These are phyloP conservation scores for Ypsolopha scabrella DNA, from an alignment of 2,888 invertebrate genomes.

Conservation along the genomic window DNA sequence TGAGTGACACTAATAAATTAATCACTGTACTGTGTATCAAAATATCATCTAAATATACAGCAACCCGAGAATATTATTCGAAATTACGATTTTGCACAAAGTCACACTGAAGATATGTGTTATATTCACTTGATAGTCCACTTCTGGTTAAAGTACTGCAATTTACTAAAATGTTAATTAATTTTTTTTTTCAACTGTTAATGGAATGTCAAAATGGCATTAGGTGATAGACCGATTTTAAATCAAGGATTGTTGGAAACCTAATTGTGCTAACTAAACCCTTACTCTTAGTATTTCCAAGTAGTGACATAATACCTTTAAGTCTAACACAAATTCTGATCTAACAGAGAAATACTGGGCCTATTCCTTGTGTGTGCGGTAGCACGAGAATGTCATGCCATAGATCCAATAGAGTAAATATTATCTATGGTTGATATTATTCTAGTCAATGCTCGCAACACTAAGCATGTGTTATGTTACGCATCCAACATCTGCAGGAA, in stretches of 20 bases:
- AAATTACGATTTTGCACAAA: too few relatives aligned
- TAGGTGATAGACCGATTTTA: too few relatives aligned
- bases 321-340: background rate
- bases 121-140: too few relatives aligned
- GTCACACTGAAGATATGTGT: too few relatives aligned
- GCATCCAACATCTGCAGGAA: conserved; percentile 77
- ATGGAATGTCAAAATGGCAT: too few relatives aligned
- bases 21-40: background rate
- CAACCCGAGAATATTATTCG: too few relatives aligned
- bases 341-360: conserved; percentile 14
- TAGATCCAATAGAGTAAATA: conserved; percentile 21
- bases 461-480: conserved; percentile 68
- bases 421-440: conserved; percentile 33
- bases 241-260: too few relatives aligned
- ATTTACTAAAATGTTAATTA: too few relatives aligned
- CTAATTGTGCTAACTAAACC: too few relatives aligned
- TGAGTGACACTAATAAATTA: conserved; percentile 4
- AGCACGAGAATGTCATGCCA: conserved; percentile 14
- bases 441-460: conserved; percentile 11
- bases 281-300: background rate
- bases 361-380: conserved; percentile 53
- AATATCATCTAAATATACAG: too few relatives aligned
- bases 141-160: too few relatives aligned
- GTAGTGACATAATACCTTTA: background rate
- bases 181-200: background rate